phyloP scores from a whole-genome alignment of 1,140 invertebrate species.

The Habropoda laboriosa region DNA sequence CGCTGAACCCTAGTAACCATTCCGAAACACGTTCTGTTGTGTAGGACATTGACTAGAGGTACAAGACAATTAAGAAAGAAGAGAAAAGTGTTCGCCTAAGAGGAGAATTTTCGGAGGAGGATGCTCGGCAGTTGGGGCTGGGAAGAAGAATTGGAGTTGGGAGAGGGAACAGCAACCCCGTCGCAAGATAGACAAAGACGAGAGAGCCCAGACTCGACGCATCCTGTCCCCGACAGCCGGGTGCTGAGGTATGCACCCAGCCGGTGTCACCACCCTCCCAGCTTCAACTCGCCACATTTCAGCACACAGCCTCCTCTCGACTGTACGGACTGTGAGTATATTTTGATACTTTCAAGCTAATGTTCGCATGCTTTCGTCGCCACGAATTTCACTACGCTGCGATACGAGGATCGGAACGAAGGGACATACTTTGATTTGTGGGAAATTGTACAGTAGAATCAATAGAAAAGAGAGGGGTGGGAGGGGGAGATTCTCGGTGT shows the following conservation, averaged over 20 bases:
- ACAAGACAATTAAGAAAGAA: conserved; percentile 72
- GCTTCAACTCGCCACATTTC: conserved; percentile 76
- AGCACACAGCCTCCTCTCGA: conserved; percentile 76
- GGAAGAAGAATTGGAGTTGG: conserved; percentile 79
- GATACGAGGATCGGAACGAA: too few relatives aligned
- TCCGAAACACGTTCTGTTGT: conserved; percentile 44
- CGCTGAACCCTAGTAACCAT: background rate
- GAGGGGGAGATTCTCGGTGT: too few relatives aligned
- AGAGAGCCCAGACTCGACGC: conserved; percentile 77
- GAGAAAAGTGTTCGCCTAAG: conserved; percentile 74
- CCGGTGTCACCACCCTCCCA: conserved; percentile 77
- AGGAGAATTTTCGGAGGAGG: conserved; percentile 77
- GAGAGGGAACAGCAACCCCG: conserved; percentile 71
- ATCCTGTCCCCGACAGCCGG: conserved; percentile 79
- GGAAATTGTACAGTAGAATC: too few relatives aligned
- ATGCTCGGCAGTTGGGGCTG: conserved; percentile 80
- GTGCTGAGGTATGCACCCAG: conserved; percentile 81
- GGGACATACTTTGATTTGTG: too few relatives aligned
- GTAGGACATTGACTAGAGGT: conserved; percentile 71
- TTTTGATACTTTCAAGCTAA: background rate
- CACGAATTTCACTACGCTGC: too few relatives aligned
- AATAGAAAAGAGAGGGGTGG: too few relatives aligned
- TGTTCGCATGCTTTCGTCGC: background rate
- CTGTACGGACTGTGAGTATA: conserved; percentile 79
- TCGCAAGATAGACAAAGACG: conserved; percentile 71